A percentile compares a stretch with the other conserved stretches of the same genome.
Conservation (phyloP, 64 coral and sea anemone genomes). For the Acropora tenuis region DNA sequence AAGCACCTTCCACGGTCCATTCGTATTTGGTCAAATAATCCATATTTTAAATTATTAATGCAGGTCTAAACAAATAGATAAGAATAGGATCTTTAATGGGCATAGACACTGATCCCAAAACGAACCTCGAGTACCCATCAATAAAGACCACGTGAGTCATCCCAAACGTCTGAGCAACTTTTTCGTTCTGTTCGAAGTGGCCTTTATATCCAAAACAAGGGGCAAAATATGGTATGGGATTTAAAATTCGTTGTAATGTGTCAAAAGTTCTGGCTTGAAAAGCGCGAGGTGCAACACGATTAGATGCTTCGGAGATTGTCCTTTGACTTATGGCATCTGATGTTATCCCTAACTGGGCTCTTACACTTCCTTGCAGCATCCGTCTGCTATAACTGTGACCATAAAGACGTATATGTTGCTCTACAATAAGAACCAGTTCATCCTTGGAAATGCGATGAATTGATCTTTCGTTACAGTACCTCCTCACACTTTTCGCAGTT, state of each 20-base stretch:
- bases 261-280: slow-evolving; percentile 12
- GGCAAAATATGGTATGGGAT: slow-evolving; percentile 33
- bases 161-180: slow-evolving; percentile 52
- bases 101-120: no score
- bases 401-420: background rate
- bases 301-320: background rate
- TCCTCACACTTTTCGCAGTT: no score
- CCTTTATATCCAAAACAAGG: slow-evolving; percentile 51
- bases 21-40: slow-evolving; percentile 58
- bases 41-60: slow-evolving; percentile 51
- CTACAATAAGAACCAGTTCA: background rate
- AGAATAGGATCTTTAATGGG: slow-evolving; percentile 47
- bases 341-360: no score
- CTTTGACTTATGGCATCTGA: slow-evolving; percentile 7
- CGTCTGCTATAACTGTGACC: no score
- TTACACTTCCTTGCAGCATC: slow-evolving; percentile 55
- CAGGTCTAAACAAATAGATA: slow-evolving; percentile 41
- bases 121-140: no score
- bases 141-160: no score
- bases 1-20: slow-evolving; percentile 63
- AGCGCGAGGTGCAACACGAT: background rate
- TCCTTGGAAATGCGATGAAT: background rate
- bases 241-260: slow-evolving; percentile 24
- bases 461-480: no score
- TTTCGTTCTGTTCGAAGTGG: slow-evolving; percentile 74